Conservation (phyloP, 1,140 invertebrate genomes). For the Choristoneura fumiferana region DNA sequence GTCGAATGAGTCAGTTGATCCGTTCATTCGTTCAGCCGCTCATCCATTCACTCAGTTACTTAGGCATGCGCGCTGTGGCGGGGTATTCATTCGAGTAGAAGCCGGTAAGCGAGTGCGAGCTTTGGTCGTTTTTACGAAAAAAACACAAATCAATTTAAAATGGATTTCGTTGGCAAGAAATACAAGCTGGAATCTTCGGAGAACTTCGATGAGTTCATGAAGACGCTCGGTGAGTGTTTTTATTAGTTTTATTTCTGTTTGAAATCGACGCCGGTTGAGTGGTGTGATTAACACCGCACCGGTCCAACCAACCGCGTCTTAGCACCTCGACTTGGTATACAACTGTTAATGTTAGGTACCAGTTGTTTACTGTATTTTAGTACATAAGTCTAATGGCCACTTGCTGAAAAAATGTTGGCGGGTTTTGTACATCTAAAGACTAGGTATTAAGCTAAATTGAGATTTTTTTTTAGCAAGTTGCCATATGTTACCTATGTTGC, state of each 20-base stretch:
- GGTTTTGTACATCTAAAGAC: no score
- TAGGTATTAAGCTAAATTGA: no score
- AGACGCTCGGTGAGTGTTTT: conserved; percentile 86
- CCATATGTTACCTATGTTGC: no score
- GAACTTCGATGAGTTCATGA: conserved; percentile 94
- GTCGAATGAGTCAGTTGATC: conserved; percentile 28
- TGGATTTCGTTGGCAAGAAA: conserved; percentile 73
- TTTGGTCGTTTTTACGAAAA: conserved; percentile 24
- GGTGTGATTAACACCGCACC: no score
- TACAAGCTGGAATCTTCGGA: conserved; percentile 88
- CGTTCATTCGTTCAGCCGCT: conserved; percentile 27
- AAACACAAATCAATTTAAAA: conserved; percentile 42
- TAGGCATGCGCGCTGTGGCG: conserved; percentile 31
- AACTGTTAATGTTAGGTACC: no score
- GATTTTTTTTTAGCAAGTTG: no score
- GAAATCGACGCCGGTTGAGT: conserved; percentile 39
- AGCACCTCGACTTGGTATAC: no score
- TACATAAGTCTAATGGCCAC: no score
- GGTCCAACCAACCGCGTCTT: no score
- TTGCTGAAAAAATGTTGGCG: no score
- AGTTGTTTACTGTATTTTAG: no score
- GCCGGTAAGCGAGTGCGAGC: conserved; percentile 31
- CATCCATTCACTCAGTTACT: conserved; percentile 30
- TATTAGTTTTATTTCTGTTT: conserved; percentile 34
- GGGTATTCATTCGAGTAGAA: conserved; percentile 52